Percentiles rank a stretch among this genome's conserved stretches.
Evolutionary conservation across 2,888 invertebrate species (phyloP).

Genomic region (Drosophila hamatofila): DNA sequence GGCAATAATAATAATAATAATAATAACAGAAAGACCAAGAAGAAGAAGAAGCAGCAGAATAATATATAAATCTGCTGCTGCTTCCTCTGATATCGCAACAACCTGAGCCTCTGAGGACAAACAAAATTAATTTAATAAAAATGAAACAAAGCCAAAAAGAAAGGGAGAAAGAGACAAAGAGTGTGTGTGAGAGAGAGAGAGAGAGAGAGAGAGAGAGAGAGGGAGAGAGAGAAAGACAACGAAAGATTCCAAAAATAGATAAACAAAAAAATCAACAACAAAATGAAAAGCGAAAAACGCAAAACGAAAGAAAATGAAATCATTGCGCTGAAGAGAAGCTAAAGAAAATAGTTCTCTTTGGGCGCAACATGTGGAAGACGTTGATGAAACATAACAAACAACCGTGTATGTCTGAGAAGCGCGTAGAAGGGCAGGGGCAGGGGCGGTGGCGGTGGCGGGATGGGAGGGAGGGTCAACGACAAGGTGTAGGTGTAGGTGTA

Average conservation of each 20-base stretch:
- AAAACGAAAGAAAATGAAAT: slow-evolving; percentile 67
- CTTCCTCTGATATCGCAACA: slow-evolving; percentile 41
- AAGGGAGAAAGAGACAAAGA: background rate
- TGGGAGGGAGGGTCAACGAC: background rate
- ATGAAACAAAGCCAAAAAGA: slow-evolving; percentile 37
- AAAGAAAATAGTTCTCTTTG: slow-evolving; percentile 23
- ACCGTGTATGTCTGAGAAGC: background rate
- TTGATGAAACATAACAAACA: slow-evolving; percentile 20
- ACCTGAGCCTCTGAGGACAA: slow-evolving; percentile 60
- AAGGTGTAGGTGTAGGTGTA: slow-evolving; percentile 50
- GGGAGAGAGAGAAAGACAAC: background rate
- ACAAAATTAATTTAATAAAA: slow-evolving; percentile 63
- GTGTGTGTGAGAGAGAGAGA: background rate
- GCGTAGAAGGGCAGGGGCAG: background rate
- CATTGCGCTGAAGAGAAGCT: slow-evolving; percentile 49
- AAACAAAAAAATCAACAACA: slow-evolving; percentile 40
- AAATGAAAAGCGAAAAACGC: slow-evolving; percentile 40
- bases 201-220: background rate
- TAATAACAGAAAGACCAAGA: slow-evolving; percentile 21
- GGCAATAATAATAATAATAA: slow-evolving; percentile 52
- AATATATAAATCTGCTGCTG: background rate
- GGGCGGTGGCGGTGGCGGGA: too few relatives aligned
- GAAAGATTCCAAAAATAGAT: slow-evolving; percentile 66
- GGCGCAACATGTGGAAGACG: slow-evolving; percentile 45
- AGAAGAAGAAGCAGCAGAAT: background rate